Evolutionary conservation across 2,888 invertebrate species (phyloP).

Genomic region (Creontiades dilutus): DNA sequence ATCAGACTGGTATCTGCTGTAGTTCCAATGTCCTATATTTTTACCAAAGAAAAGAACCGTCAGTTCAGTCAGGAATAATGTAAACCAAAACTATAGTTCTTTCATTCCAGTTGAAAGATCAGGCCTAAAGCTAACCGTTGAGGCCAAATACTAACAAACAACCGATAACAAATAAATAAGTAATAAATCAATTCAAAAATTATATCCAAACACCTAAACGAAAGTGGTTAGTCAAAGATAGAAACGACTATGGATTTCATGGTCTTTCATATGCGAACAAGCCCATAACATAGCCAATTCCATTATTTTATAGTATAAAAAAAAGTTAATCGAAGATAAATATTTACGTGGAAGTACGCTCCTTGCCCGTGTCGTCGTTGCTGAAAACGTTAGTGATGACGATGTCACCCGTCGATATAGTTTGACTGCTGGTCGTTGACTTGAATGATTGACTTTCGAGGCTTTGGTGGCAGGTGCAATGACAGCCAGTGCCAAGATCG

Average conservation of each 20-base stretch:
- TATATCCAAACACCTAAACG: not conserved
- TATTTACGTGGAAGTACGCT: constrained; percentile 56
- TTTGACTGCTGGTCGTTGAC: constrained; percentile 84
- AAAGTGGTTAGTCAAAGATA: not conserved
- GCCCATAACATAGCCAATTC: not conserved
- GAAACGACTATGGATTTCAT: not conserved
- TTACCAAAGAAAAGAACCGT: too few relatives aligned
- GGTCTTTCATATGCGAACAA: not conserved
- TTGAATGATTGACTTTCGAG: constrained; percentile 78
- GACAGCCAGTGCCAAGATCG: constrained; percentile 67
- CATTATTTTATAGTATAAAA: not conserved
- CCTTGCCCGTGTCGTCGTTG: constrained; percentile 78
- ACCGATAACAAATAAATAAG: not conserved
- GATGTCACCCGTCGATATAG: constrained; percentile 94
- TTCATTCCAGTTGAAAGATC: too few relatives aligned
- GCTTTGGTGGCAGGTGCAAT: constrained; percentile 70
- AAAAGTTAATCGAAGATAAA: not conserved
- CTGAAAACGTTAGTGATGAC: constrained; percentile 91
- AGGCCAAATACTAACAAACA: not conserved
- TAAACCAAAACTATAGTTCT: too few relatives aligned
- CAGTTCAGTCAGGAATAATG: too few relatives aligned
- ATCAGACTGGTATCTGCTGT: too few relatives aligned
- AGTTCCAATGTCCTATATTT: too few relatives aligned
- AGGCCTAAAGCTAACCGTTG: not conserved
- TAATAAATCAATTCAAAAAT: not conserved